Conservation (phyloP, 2,797 vertebrate genomes). For the Arnoldichthys spilopterus region DNA sequence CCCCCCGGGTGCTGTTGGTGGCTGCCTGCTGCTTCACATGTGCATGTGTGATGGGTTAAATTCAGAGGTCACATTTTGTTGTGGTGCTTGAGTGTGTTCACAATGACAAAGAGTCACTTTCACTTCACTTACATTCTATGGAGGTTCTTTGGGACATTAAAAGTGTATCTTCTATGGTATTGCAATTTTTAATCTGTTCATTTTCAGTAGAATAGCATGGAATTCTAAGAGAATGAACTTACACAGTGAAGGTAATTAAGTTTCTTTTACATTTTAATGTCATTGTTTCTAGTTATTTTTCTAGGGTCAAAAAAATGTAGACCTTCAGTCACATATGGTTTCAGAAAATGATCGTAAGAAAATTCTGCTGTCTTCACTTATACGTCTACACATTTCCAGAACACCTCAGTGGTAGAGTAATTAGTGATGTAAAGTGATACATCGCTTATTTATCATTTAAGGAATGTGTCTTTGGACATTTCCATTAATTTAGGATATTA, state of each 20-base stretch:
- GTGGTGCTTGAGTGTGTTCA: too few relatives aligned
- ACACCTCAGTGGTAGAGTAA: not conserved
- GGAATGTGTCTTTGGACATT: not conserved
- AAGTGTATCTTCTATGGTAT: not conserved
- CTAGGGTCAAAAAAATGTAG: not conserved
- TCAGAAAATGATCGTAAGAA: not conserved
- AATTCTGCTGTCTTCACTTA: not conserved
- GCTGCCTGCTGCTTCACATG: too few relatives aligned
- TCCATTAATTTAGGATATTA: not conserved
- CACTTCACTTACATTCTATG: too few relatives aligned
- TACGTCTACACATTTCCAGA: not conserved
- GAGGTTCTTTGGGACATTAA: not conserved
- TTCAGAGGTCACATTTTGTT: too few relatives aligned
- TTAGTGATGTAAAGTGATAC: slow-evolving; percentile 3
- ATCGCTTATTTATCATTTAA: not conserved
- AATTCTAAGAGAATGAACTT: not conserved
- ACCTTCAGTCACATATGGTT: not conserved
- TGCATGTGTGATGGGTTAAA: too few relatives aligned
- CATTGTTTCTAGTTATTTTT: not conserved
- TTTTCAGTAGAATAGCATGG: not conserved
- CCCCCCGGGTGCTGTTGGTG: too few relatives aligned
- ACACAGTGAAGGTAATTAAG: not conserved
- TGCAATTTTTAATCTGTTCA: not conserved
- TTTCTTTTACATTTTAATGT: not conserved
- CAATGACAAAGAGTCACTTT: too few relatives aligned